Conservation (phyloP, 1,140 invertebrate genomes). For the Zaprionus taronus region DNA sequence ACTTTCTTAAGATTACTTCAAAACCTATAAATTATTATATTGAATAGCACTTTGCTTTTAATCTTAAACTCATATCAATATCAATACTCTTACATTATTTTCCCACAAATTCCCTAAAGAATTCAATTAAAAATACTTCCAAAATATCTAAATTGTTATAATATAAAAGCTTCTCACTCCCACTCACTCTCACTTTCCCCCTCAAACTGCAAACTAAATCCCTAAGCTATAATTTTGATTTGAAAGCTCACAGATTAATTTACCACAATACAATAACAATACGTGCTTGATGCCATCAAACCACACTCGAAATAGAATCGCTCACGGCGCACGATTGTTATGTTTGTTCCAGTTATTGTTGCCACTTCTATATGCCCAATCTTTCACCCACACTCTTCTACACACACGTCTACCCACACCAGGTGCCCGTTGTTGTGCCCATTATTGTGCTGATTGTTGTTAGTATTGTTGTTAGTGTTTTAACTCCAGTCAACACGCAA, state of each 20-base stretch:
- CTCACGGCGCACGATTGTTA: slow-evolving; percentile 6
- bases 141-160: no score
- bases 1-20: no score
- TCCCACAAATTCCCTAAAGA: no score
- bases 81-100: no score
- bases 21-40: no score
- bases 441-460: slow-evolving; percentile 18
- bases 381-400: neutral
- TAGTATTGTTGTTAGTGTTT: slow-evolving; percentile 30
- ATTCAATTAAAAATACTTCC: no score
- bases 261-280: neutral
- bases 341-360: slow-evolving; percentile 23
- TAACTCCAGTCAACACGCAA: slow-evolving; percentile 42
- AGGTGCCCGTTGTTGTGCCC: neutral
- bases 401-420: no score
- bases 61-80: no score
- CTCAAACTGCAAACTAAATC: no score
- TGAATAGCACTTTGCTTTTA: no score
- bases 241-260: slow-evolving; percentile 6
- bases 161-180: no score
- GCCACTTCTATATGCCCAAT: slow-evolving; percentile 1
- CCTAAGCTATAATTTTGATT: neutral
- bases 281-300: neutral
- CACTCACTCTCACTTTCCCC: no score
- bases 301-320: neutral